Evolutionary conservation across 2,888 invertebrate species (phyloP).

Genomic region (Iphiclides podalirius): DNA sequence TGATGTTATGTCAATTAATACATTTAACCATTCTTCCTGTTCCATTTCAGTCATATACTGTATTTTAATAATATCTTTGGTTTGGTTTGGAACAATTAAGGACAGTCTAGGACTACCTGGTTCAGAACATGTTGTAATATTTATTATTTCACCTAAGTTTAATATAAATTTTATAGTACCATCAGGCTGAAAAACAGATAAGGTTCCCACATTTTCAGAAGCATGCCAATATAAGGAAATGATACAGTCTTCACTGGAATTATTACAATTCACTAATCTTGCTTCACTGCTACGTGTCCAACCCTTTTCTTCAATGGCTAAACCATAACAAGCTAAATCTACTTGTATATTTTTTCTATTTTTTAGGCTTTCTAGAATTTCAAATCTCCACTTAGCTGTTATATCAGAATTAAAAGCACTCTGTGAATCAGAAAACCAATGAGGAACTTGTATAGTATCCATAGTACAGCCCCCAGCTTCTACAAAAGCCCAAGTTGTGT

Average conservation of each 20-base stretch:
- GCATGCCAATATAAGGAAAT: conserved; percentile 92
- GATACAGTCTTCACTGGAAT: conserved; percentile 86
- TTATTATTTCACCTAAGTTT: conserved; percentile 87
- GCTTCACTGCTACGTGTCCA: conserved; percentile 93
- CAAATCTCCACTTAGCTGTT: conserved; percentile 86
- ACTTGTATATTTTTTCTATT: conserved; percentile 73
- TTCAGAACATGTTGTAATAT: conserved; percentile 88
- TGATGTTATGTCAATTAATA: conserved; percentile 88
- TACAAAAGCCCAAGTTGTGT: conserved; percentile 90
- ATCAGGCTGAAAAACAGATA: conserved; percentile 88
- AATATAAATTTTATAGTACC: conserved; percentile 87
- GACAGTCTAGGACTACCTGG: conserved; percentile 88
- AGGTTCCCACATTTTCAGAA: conserved; percentile 85
- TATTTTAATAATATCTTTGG: conserved; percentile 82
- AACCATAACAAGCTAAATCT: conserved; percentile 83
- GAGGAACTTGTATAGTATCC: conserved; percentile 86
- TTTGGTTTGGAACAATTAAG: conserved; percentile 85
- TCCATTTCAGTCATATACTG: conserved; percentile 91
- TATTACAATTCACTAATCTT: conserved; percentile 79
- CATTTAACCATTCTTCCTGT: conserved; percentile 93
- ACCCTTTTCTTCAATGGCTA: conserved; percentile 90
- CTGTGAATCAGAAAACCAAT: conserved; percentile 86
- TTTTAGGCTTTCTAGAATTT: conserved; percentile 85
- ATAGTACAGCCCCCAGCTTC: conserved; percentile 89
- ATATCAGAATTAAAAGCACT: conserved; percentile 82